phyloP scores from a whole-genome alignment of 2,888 invertebrate species.

The Rhingia rostrata region DNA sequence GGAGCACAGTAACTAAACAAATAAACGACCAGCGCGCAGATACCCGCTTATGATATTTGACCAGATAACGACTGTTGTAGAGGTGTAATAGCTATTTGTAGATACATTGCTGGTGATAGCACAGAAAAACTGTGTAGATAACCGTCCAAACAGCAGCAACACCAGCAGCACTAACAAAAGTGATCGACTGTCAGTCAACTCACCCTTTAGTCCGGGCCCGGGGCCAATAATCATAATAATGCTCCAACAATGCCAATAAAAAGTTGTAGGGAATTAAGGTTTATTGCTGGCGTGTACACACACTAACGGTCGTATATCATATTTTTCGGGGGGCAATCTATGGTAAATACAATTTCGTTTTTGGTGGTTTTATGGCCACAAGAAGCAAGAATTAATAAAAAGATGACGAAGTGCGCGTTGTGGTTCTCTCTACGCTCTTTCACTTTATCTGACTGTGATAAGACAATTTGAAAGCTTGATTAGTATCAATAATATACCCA shows the following conservation, averaged over 20 bases:
- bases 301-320: conserved; percentile 48
- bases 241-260: conserved; percentile 55
- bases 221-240: conserved; percentile 62
- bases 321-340: conserved; percentile 44
- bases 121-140: conserved; percentile 25
- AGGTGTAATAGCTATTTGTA: conserved; percentile 66
- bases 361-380: conserved; percentile 38
- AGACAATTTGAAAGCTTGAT: conserved; percentile 30
- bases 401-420: conserved; percentile 7
- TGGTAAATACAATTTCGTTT: conserved; percentile 30
- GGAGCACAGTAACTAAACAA: conserved; percentile 63
- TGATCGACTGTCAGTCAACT: conserved; percentile 45
- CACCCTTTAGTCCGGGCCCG: conserved; percentile 40
- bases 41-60: conserved; percentile 44
- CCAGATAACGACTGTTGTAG: conserved; percentile 62
- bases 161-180: conserved; percentile 30
- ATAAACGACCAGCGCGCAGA: conserved; percentile 51
- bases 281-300: conserved; percentile 49
- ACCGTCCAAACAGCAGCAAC: conserved; percentile 37
- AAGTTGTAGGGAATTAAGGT: conserved; percentile 55
- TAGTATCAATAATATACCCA: conserved; percentile 32
- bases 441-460: conserved; percentile 11
- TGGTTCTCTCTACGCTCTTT: conserved; percentile 1
- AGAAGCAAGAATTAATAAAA: conserved; percentile 41
- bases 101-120: conserved; percentile 53